Percentiles rank a stretch among this genome's conserved stretches.
Evolutionary conservation across 2,113 vertebrate species (phyloP).

Genomic region (Heterotis niloticus): DNA sequence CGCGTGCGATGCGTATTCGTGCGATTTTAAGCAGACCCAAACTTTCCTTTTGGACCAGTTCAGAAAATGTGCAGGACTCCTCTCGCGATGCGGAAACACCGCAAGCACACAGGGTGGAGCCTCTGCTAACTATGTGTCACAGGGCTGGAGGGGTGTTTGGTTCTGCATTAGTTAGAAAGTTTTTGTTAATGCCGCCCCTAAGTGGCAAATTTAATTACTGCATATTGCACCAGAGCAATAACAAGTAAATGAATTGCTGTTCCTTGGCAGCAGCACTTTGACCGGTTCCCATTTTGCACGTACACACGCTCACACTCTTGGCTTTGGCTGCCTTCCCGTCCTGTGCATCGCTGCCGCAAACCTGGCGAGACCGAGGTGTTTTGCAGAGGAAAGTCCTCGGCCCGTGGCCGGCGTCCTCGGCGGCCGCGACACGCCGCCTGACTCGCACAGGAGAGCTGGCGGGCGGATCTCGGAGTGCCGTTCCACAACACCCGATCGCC

Average conservation of each 20-base stretch:
- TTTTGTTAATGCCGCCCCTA: conserved; percentile 43
- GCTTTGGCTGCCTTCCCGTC: not conserved
- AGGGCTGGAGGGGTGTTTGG: not conserved
- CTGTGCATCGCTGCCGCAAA: not conserved
- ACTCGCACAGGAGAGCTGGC: too few species aligned
- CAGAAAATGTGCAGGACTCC: not conserved
- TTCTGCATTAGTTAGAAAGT: conserved; percentile 18
- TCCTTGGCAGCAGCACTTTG: conserved; percentile 36
- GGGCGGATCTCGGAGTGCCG: too few species aligned
- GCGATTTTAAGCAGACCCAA: not conserved
- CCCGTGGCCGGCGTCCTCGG: not conserved
- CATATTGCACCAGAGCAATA: conserved; percentile 33
- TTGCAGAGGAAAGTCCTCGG: not conserved
- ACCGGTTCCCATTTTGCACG: not conserved
- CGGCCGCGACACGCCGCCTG: too few species aligned
- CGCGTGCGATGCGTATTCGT: not conserved
- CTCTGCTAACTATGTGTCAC: conserved; percentile 8
- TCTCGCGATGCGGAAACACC: not conserved
- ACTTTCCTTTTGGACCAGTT: not conserved
- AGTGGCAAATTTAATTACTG: conserved; percentile 48
- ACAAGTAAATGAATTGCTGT: conserved; percentile 45
- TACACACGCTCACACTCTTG: not conserved
- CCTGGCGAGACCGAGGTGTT: not conserved
- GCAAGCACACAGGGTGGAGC: not conserved
- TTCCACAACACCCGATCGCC: too few species aligned